Evolutionary conservation across 2,113 vertebrate species (phyloP).

Genomic region (Bos indicus): DNA sequence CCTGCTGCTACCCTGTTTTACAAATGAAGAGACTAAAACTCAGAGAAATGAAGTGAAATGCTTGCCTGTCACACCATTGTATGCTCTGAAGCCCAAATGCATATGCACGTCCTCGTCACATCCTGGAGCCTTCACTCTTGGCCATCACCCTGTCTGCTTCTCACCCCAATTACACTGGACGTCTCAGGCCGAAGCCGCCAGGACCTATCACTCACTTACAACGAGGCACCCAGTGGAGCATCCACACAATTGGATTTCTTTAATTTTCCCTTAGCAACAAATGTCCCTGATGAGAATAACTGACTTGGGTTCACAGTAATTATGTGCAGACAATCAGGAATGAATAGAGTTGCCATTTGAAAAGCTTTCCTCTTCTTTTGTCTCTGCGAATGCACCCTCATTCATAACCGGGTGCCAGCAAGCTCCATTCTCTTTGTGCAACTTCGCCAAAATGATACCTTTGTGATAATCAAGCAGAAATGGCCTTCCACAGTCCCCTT

Average conservation of each 20-base stretch:
- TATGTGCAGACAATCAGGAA: not conserved
- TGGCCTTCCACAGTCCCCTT: slow-evolving; percentile 40
- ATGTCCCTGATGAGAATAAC: slow-evolving; percentile 37
- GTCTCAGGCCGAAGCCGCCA: not conserved
- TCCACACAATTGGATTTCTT: slow-evolving; percentile 22
- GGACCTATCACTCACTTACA: not conserved
- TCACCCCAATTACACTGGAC: not conserved
- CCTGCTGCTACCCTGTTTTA: not conserved
- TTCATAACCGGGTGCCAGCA: slow-evolving; percentile 35
- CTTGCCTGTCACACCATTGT: not conserved
- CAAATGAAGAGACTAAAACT: not conserved
- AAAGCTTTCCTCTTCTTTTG: slow-evolving; percentile 46
- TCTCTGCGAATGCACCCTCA: slow-evolving; percentile 38
- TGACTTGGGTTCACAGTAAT: slow-evolving; percentile 11
- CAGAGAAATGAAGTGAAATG: not conserved
- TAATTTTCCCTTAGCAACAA: slow-evolving; percentile 56
- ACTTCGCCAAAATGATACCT: slow-evolving; percentile 52
- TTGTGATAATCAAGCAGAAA: slow-evolving; percentile 41
- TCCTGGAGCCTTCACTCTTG: fast-evolving
- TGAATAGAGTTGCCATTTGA: slow-evolving; percentile 20
- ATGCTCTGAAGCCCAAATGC: not conserved
- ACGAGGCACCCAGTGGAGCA: not conserved
- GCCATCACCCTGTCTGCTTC: not conserved
- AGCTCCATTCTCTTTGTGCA: slow-evolving; percentile 38
- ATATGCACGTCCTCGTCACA: not conserved